These are phyloP conservation scores for Peromyscus melanophrys DNA, from an alignment of 2,797 vertebrate species.

Conservation along the genomic window DNA sequence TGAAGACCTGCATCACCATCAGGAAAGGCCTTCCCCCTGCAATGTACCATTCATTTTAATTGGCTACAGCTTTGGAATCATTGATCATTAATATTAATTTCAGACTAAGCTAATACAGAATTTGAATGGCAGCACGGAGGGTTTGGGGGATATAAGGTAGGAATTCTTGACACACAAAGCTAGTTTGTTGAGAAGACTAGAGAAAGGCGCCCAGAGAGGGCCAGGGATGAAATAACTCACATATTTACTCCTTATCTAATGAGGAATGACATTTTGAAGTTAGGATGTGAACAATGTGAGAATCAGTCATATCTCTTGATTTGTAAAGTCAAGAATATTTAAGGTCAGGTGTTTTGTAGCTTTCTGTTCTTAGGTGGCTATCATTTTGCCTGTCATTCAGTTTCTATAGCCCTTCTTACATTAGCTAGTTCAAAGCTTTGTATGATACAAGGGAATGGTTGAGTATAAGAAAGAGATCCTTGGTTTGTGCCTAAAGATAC, in stretches of 20 bases:
- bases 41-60: not conserved
- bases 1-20: not conserved
- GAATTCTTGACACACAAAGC: not conserved
- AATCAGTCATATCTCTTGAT: not conserved
- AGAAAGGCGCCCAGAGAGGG: not conserved
- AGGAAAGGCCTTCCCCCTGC: not conserved
- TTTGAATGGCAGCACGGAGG: not conserved
- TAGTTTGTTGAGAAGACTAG: not conserved
- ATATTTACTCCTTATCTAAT: not conserved
- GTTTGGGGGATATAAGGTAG: not conserved
- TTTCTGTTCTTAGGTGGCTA: not conserved
- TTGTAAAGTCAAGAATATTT: not conserved
- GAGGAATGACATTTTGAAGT: not conserved
- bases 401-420: not conserved
- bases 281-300: not conserved
- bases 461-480: not conserved
- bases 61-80: not conserved
- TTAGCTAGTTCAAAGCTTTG: not conserved
- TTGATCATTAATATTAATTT: not conserved
- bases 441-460: not conserved
- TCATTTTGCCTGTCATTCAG: not conserved
- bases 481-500: not conserved
- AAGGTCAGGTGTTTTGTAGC: not conserved
- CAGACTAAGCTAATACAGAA: not conserved
- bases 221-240: not conserved